Conservation (phyloP, 2,888 invertebrate species). For the Hylaea fasciaria region DNA sequence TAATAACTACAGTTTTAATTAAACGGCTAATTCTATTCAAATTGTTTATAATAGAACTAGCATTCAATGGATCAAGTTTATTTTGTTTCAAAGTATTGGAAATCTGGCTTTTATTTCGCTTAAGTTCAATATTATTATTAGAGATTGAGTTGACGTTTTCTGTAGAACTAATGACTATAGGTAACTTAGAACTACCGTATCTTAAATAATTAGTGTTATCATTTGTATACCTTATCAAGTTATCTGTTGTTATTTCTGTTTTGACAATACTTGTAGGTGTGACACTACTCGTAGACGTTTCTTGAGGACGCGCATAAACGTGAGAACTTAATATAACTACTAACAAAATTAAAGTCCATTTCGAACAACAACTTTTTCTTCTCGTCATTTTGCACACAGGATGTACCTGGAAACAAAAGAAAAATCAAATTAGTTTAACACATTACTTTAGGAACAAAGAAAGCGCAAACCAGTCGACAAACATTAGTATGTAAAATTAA, state of each 20-base stretch:
- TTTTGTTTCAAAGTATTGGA: background rate
- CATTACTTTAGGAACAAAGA: background rate
- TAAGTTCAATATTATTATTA: conserved; percentile 15
- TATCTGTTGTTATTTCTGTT: conserved; percentile 63
- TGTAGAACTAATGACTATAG: conserved; percentile 53
- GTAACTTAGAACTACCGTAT: conserved; percentile 47
- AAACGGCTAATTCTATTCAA: conserved; percentile 47
- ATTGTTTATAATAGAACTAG: conserved; percentile 1
- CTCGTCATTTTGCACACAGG: conserved; percentile 69
- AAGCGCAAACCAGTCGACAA: background rate
- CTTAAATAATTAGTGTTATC: conserved; percentile 51
- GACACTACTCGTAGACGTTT: conserved; percentile 50
- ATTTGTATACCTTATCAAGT: conserved; percentile 74
- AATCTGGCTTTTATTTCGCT: background rate
- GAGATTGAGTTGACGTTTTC: conserved; percentile 36
- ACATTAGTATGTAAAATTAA: conserved; percentile 35
- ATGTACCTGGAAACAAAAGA: conserved; percentile 73
- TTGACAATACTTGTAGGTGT: conserved; percentile 48
- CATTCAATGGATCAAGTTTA: background rate
- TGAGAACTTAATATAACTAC: conserved; percentile 67
- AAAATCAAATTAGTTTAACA: conserved; percentile 26
- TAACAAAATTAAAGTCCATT: conserved; percentile 79
- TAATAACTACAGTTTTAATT: conserved; percentile 40
- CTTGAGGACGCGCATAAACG: conserved; percentile 73
- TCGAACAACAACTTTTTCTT: conserved; percentile 73